These are phyloP conservation scores for Crepidodera aurea DNA, from an alignment of 2,888 invertebrate species.

Conservation along the genomic window DNA sequence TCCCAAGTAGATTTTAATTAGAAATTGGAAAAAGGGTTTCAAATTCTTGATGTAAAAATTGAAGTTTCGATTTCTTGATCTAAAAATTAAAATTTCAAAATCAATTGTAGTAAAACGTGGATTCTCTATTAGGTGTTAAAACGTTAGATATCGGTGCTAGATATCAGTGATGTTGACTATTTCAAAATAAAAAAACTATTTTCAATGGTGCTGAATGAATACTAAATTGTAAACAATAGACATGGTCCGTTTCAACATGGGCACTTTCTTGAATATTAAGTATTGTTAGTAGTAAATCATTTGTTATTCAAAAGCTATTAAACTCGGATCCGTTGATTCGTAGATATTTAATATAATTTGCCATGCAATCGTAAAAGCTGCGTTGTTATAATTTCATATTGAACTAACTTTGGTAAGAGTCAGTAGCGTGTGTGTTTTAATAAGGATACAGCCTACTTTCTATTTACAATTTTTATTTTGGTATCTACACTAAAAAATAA, in stretches of 20 bases:
- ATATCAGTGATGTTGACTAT: conserved; percentile 18
- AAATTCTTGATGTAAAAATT: no score
- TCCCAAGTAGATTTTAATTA: no score
- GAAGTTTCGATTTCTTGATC: no score
- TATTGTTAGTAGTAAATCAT: conserved; percentile 32
- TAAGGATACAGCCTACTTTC: conserved; percentile 4
- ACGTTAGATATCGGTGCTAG: not conserved
- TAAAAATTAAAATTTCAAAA: no score
- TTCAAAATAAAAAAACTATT: conserved; percentile 33
- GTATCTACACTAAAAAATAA: no score
- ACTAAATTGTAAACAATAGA: conserved; percentile 47
- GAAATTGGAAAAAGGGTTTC: no score
- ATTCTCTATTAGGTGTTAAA: not conserved
- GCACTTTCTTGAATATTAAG: conserved; percentile 36
- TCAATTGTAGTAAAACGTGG: no score
- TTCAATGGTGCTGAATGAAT: conserved; percentile 37
- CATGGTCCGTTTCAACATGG: conserved; percentile 42
- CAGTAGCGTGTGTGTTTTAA: conserved; percentile 11
- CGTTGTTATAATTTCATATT: conserved; percentile 23
- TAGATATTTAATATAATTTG: conserved; percentile 29
- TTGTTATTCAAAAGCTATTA: conserved; percentile 33
- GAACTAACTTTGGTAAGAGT: conserved; percentile 10
- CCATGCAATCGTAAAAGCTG: conserved; percentile 29
- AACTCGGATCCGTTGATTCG: conserved; percentile 32
- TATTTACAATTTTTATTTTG: not conserved